Evolutionary conservation across 2,797 vertebrate genomes (phyloP).

Genomic region (Poeciliopsis infans): DNA sequence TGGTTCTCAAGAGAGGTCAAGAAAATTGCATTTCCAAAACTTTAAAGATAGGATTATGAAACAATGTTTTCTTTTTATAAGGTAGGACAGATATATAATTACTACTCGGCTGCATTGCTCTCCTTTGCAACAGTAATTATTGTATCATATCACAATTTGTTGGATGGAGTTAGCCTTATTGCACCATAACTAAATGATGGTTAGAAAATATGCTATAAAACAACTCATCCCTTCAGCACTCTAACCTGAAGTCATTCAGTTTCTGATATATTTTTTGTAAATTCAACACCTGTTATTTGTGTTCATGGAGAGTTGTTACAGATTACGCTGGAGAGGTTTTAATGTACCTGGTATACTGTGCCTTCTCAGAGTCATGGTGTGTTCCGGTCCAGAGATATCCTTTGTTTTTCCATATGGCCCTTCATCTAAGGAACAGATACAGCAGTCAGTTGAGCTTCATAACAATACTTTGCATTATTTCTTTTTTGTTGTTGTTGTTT

Average conservation of each 20-base stretch:
- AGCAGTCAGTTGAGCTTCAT: neutral
- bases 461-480: neutral
- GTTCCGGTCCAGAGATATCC: constrained; percentile 85
- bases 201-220: neutral
- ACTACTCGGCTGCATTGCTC: neutral
- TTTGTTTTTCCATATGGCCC: constrained; percentile 94
- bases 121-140: neutral
- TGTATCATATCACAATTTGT: neutral
- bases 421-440: constrained; percentile 82
- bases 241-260: neutral
- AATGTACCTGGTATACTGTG: constrained; percentile 95
- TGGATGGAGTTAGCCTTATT: neutral
- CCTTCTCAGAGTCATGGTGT: constrained; percentile 86
- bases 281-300: neutral
- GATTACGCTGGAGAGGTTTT: neutral
- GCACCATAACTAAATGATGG: neutral
- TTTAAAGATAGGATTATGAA: neutral
- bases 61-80: neutral
- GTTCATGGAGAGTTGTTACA: neutral
- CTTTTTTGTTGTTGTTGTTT: neutral
- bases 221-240: neutral
- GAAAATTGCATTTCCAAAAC: neutral
- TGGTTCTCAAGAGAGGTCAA: neutral
- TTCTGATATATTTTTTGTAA: neutral
- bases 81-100: neutral